Conservation (phyloP, 1,140 invertebrate genomes). For the Yoshiicerus persimilis region DNA sequence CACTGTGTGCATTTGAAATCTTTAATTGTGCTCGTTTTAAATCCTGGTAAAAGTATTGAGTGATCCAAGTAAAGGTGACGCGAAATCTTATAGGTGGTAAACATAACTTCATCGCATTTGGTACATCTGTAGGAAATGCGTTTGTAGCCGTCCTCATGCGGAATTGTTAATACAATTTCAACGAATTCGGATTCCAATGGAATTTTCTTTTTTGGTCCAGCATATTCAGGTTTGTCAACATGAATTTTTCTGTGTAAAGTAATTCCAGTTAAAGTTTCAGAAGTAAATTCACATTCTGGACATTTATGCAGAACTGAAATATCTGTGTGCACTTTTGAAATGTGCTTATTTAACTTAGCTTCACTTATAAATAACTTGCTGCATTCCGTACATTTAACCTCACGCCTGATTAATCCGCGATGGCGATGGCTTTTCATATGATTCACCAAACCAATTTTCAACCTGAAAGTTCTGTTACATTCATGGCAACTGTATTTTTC, state of each 20-base stretch:
- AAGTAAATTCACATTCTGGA: not conserved
- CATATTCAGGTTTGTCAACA: no score
- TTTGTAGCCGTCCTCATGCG: no score
- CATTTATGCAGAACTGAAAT: not conserved
- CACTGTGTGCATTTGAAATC: not conserved
- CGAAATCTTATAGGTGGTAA: not conserved
- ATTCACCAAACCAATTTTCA: not conserved
- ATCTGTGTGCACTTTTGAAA: not conserved
- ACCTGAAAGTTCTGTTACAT: not conserved
- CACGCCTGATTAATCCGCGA: no score
- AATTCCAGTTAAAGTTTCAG: not conserved
- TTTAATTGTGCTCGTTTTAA: not conserved
- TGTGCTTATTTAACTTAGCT: not conserved
- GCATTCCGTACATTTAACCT: no score
- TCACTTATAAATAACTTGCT: no score
- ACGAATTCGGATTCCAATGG: no score
- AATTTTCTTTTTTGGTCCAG: no score
- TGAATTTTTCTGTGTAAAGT: not conserved
- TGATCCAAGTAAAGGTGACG: not conserved
- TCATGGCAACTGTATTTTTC: not conserved
- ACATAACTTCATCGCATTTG: not conserved
- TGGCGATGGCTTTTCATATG: not conserved
- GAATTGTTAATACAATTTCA: no score
- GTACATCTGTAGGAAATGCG: no score
- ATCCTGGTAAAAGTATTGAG: not conserved